These are phyloP conservation scores for Tupaia chinensis DNA, from an alignment of 2,113 vertebrate species.

Conservation along the genomic window DNA sequence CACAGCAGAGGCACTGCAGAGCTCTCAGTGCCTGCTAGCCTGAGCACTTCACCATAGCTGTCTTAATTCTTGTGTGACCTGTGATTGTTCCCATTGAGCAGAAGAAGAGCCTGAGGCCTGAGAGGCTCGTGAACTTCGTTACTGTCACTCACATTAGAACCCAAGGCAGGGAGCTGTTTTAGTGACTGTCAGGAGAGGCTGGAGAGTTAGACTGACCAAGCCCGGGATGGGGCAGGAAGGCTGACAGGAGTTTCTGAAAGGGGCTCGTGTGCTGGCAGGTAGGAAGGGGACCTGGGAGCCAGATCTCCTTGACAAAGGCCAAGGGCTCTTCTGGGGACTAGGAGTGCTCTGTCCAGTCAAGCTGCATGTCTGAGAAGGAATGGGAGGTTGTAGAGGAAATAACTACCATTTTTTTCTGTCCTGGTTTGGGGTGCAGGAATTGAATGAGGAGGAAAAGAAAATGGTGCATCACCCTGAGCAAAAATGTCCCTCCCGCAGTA, in stretches of 20 bases:
- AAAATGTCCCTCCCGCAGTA: neutral
- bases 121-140: no score
- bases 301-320: neutral
- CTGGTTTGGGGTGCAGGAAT: neutral
- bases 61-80: neutral
- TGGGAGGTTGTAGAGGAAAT: no score
- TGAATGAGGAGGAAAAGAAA: no score
- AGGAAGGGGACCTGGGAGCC: neutral
- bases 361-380: neutral
- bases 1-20: fast-evolving
- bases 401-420: neutral
- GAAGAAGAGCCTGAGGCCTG: neutral
- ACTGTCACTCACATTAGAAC: neutral
- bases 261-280: neutral
- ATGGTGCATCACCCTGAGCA: neutral
- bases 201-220: neutral
- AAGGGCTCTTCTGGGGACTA: neutral
- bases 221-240: no score
- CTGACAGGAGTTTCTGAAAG: neutral
- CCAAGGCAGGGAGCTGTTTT: neutral
- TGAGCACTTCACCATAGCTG: fast-evolving
- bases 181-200: neutral
- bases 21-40: no score
- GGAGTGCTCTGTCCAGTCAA: neutral
- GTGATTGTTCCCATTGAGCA: neutral